A percentile compares a stretch with the other conserved stretches of the same genome.
Evolutionary conservation across 2,797 vertebrate species (phyloP).

Genomic region (Benthosema pterotum): DNA sequence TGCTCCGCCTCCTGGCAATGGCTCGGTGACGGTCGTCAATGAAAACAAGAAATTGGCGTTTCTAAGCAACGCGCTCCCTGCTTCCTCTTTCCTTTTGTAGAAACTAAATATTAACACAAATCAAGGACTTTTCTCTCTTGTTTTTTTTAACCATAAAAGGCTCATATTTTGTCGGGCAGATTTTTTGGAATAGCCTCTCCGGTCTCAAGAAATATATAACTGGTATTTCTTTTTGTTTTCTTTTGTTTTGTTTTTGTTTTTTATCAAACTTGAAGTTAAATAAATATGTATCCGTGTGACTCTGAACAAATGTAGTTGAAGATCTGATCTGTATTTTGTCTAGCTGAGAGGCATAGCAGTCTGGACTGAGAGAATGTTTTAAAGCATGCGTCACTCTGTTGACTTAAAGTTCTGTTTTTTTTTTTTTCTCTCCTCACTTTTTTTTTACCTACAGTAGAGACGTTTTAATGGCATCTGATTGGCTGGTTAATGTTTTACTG

Average conservation of each 20-base stretch:
- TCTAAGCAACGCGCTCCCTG: constrained; percentile 88
- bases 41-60: constrained; percentile 84
- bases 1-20: constrained; percentile 55
- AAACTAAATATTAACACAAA: constrained; percentile 88
- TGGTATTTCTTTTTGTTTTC: constrained; percentile 60
- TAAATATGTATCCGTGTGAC: constrained; percentile 80
- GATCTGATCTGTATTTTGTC: constrained; percentile 78
- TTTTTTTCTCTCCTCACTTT: constrained; percentile 42
- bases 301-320: constrained; percentile 81
- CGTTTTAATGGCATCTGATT: constrained; percentile 70
- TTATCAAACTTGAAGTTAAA: constrained; percentile 75
- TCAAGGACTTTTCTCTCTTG: constrained; percentile 80
- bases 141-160: constrained; percentile 85
- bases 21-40: constrained; percentile 71
- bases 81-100: constrained; percentile 86
- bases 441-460: constrained; percentile 57
- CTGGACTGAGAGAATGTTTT: constrained; percentile 84
- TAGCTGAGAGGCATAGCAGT: constrained; percentile 90
- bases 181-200: constrained; percentile 71
- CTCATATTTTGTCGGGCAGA: constrained; percentile 78
- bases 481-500: constrained; percentile 66
- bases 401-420: constrained; percentile 51
- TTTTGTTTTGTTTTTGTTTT: constrained; percentile 56
- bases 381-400: constrained; percentile 71
- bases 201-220: constrained; percentile 62